These are phyloP conservation scores for Cerastis leucographa DNA, from an alignment of 2,888 invertebrate genomes.

Conservation along the genomic window DNA sequence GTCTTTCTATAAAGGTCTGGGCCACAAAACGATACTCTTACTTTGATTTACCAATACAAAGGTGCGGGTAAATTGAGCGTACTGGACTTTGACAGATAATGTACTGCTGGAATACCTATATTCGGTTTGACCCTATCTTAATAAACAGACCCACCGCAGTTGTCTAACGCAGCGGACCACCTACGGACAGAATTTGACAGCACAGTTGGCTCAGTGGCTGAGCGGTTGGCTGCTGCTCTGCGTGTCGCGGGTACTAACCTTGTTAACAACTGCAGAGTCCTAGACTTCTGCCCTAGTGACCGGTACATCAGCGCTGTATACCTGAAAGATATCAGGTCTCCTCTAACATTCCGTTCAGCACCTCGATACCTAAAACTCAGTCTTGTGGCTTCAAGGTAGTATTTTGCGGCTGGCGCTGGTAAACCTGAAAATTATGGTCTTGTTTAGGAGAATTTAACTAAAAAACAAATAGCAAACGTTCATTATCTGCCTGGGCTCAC, in stretches of 20 bases:
- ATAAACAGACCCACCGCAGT: too few relatives aligned
- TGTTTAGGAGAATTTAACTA: neutral
- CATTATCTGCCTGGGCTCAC: neutral
- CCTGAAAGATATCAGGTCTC: constrained; percentile 91
- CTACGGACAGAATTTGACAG: too few relatives aligned
- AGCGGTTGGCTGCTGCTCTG: too few relatives aligned
- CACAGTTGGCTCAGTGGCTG: too few relatives aligned
- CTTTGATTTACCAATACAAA: neutral
- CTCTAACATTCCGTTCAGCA: constrained; percentile 83
- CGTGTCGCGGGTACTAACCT: constrained; percentile 84
- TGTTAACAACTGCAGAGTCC: constrained; percentile 92
- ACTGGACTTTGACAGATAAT: too few relatives aligned
- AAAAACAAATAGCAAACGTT: neutral
- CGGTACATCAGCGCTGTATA: constrained; percentile 92
- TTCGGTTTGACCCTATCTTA: too few relatives aligned
- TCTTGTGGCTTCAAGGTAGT: constrained; percentile 85
- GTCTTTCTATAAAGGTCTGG: too few relatives aligned
- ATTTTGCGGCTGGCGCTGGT: constrained; percentile 80
- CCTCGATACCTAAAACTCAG: constrained; percentile 82
- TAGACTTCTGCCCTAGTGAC: constrained; percentile 92
- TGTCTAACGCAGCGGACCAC: too few relatives aligned
- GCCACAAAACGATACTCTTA: neutral
- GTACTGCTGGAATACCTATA: neutral
- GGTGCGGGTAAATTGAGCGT: neutral
- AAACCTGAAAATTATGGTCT: constrained; percentile 75